Conservation (phyloP, 2,113 vertebrate species). For the Neotragus moschatus region DNA sequence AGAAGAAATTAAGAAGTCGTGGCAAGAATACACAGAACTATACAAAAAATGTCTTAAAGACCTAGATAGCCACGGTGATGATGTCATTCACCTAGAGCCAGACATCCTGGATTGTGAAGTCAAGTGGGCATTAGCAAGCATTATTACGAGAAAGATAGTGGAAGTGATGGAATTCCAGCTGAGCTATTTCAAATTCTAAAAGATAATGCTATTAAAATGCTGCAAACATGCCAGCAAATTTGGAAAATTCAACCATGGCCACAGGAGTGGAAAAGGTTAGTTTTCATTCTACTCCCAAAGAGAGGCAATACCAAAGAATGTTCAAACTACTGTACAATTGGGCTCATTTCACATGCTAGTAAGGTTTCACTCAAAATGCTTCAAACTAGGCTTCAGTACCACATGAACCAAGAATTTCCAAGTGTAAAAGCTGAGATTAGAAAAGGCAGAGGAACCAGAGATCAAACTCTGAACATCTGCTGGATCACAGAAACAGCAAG, state of each 20-base stretch:
- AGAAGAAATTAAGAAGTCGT: background rate
- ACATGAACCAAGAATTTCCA: background rate
- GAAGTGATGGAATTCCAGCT: background rate
- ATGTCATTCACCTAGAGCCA: background rate
- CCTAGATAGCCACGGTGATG: background rate
- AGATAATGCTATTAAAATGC: background rate
- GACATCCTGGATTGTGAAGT: background rate
- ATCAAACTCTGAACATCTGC: background rate
- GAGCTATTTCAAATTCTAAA: background rate
- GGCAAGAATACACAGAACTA: background rate
- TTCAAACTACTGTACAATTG: background rate
- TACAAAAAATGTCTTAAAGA: background rate
- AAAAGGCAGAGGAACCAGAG: background rate
- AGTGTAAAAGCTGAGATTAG: background rate
- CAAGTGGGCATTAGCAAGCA: background rate
- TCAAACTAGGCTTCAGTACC: background rate
- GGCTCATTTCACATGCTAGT: background rate
- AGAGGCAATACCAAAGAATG: background rate
- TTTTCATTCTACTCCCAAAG: background rate
- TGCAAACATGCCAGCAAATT: background rate
- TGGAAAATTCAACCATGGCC: background rate
- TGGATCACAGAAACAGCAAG: background rate
- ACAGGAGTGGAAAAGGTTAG: background rate
- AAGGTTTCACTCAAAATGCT: background rate
- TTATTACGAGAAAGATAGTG: background rate